Base-by-base conservation (phyloP, 2,113 vertebrate genomes). In the Nipponia nippon region DNA sequence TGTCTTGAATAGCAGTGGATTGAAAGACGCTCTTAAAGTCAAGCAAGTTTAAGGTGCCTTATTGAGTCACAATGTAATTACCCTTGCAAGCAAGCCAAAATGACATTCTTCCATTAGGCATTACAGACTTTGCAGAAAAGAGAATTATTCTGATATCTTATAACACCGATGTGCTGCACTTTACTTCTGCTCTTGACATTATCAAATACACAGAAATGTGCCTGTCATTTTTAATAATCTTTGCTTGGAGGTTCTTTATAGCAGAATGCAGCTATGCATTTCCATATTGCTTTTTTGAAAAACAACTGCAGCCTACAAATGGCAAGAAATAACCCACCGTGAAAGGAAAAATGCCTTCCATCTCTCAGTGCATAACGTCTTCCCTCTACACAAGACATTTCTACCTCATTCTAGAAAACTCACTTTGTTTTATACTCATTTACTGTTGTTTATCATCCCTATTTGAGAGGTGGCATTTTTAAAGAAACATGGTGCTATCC, bases 141-240 rank as follows among this genome's bases (percentile, higher is more conserved):
- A 72, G 50, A 88, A 86, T 93, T 94, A 91, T 93, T 80, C 71
- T 89, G 66, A 25, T 85, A 67, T 83, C 73, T 89, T 26, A 3
- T 62, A 89, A 88, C 20, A 89, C 55, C 82, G 71, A 17, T 44
- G 50, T 38, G 38, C 11, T 1, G 20, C 42, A 63, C n/a, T 84
- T 63, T 55, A 40, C n/a, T 70, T 90, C 71, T 70, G 55, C 23
- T 95, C 83, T 56, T 91, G 62, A 91, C 52, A 36, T 86, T 87
- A 97, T 59, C 66, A 90, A 91, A 90, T 67, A 86, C 16, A 78
- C 25, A 93, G 84, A 95, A 95, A 72, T 75, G 34, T 88, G 79
- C 30, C 71, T 95, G 87, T 91, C 94, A 73, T 88, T 93, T 83
- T 88, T 93, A 90, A 96, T 94, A 88, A 90, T 67, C 70, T 90